These are phyloP conservation scores for Brachyalestes nurse DNA, from an alignment of 2,797 vertebrate species.

Conservation along the genomic window DNA sequence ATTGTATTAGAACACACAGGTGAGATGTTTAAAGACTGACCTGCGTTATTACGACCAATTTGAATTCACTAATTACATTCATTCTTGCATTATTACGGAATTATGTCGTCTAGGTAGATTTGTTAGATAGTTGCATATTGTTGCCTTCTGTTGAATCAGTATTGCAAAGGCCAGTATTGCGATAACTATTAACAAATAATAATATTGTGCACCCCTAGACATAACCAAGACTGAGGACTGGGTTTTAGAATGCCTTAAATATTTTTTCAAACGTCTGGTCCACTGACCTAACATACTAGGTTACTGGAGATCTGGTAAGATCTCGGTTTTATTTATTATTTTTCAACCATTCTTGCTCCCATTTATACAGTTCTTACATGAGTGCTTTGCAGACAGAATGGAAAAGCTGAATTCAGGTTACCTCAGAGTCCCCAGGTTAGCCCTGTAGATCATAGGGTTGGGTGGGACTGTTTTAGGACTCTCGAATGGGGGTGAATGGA, in stretches of 20 bases:
- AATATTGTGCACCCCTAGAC: constrained; percentile 12
- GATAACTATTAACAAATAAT: background rate
- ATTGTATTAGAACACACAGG: background rate
- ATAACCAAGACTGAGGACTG: constrained; percentile 65
- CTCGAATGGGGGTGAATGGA: background rate
- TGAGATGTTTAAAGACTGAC: background rate
- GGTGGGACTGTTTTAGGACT: constrained; percentile 7
- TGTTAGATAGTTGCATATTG: background rate
- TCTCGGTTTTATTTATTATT: constrained; percentile 36
- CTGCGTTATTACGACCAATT: background rate
- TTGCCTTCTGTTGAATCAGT: background rate
- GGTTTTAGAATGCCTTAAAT: constrained; percentile 76
- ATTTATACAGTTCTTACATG: constrained; percentile 29
- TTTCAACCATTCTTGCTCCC: constrained; percentile 54
- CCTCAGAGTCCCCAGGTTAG: constrained; percentile 13
- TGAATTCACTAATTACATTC: background rate
- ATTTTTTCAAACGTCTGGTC: constrained; percentile 66
- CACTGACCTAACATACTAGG: constrained; percentile 19
- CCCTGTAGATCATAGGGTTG: constrained; percentile 9
- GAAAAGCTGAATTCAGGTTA: constrained; percentile 13
- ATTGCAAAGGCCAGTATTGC: background rate
- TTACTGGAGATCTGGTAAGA: background rate
- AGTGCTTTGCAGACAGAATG: constrained; percentile 38
- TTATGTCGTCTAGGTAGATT: background rate
- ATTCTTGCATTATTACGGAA: background rate